A percentile compares a stretch with the other conserved stretches of the same genome.
Conservation (phyloP, 2,797 vertebrate species). For the Tokudaia tokunoshimensis region DNA sequence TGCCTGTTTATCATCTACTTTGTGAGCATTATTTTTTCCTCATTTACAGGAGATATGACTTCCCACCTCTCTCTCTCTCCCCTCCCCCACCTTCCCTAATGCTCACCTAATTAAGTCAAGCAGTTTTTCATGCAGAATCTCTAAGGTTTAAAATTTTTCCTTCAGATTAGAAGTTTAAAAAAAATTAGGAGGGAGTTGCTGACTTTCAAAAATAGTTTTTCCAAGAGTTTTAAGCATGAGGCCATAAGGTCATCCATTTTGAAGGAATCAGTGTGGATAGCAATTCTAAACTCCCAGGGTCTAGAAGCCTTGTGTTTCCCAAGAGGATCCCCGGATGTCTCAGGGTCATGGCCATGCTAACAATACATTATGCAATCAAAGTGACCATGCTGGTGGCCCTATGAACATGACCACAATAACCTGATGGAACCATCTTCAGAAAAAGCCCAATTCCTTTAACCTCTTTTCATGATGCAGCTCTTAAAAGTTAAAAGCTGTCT, state of each 20-base stretch:
- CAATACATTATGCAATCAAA: background rate
- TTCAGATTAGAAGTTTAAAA: slow-evolving; percentile 66
- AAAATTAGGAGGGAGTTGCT: slow-evolving; percentile 12
- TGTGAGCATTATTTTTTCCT: slow-evolving; percentile 71
- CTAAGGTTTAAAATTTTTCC: slow-evolving; percentile 67
- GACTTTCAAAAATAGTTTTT: slow-evolving; percentile 60
- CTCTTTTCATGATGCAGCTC: background rate
- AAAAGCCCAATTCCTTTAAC: background rate
- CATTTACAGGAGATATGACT: slow-evolving; percentile 67
- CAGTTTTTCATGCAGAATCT: slow-evolving; percentile 73
- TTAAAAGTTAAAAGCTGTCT: slow-evolving; percentile 6
- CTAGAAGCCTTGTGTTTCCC: background rate
- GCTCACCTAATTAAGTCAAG: slow-evolving; percentile 77
- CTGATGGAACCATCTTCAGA: background rate
- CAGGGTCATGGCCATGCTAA: background rate
- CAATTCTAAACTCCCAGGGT: background rate
- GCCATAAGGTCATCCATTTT: background rate
- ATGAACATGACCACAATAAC: background rate
- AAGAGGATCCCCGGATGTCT: background rate
- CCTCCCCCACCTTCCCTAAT: slow-evolving; percentile 31
- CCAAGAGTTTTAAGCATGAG: slow-evolving; percentile 39
- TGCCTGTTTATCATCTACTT: slow-evolving; percentile 74
- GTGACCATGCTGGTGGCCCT: background rate
- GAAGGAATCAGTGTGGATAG: background rate
- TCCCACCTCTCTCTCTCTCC: background rate